Conservation (phyloP, 2,888 invertebrate species). For the Hedychridium roseum region DNA sequence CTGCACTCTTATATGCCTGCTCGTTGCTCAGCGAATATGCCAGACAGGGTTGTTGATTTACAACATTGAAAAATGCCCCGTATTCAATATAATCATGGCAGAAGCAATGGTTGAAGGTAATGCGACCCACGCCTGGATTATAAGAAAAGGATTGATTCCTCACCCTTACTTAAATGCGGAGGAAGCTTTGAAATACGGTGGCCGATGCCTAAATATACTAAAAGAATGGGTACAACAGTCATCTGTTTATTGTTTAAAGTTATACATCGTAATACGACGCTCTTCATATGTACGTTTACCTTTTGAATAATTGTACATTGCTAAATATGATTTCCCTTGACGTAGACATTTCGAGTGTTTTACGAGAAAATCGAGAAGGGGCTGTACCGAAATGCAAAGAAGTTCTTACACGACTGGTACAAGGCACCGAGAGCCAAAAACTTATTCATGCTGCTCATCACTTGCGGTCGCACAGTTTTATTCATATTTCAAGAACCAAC, state of each 20-base stretch:
- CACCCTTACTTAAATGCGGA: constrained; percentile 55
- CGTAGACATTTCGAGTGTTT: constrained; percentile 65
- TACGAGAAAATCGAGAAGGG: constrained; percentile 61
- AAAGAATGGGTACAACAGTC: constrained; percentile 58
- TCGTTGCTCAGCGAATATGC: constrained; percentile 64
- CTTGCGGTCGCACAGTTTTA: constrained; percentile 66
- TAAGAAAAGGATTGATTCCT: constrained; percentile 46
- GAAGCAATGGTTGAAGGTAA: constrained; percentile 70
- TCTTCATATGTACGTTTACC: neutral
- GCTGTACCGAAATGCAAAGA: constrained; percentile 62
- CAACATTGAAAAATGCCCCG: constrained; percentile 39
- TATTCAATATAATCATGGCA: constrained; percentile 66
- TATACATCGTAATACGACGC: neutral
- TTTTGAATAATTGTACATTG: no score
- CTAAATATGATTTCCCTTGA: no score
- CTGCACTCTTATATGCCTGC: constrained; percentile 70
- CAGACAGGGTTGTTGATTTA: constrained; percentile 37
- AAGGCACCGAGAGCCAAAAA: constrained; percentile 55
- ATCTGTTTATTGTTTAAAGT: constrained; percentile 4
- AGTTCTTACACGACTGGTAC: constrained; percentile 64
- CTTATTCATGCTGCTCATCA: constrained; percentile 66
- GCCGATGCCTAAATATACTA: constrained; percentile 43
- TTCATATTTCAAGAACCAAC: constrained; percentile 65
- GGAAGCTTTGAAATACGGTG: constrained; percentile 62
- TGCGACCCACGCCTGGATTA: constrained; percentile 63